A percentile compares a stretch with the other conserved stretches of the same genome.
These are phyloP conservation scores for Ecdyonurus torrentis DNA, from an alignment of 2,888 invertebrate genomes.

Conservation along the genomic window DNA sequence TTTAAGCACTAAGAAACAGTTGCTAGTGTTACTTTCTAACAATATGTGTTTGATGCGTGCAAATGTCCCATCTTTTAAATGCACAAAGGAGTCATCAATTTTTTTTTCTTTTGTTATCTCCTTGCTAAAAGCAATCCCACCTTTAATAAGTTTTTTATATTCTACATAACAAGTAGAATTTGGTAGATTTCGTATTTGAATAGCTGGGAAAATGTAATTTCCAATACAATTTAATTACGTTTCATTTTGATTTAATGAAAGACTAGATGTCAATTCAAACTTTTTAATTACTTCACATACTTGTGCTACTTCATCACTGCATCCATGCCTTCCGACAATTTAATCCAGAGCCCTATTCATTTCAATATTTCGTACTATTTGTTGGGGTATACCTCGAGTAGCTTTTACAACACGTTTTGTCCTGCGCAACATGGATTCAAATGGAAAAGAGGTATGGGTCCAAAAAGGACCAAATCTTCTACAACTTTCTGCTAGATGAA, in stretches of 20 bases:
- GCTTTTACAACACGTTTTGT: neutral
- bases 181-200: too few relatives aligned
- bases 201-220: too few relatives aligned
- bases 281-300: neutral
- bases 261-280: neutral
- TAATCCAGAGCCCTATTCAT: neutral
- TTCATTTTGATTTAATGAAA: neutral
- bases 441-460: conserved; percentile 15
- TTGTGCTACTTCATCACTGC: neutral
- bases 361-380: neutral
- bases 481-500: conserved; percentile 14
- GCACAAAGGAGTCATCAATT: neutral
- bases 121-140: neutral
- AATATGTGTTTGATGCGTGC: neutral
- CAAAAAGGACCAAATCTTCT: conserved; percentile 17
- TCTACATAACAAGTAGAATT: too few relatives aligned
- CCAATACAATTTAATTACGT: neutral
- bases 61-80: neutral
- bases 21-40: too few relatives aligned
- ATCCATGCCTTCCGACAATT: neutral
- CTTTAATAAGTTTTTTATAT: neutral
- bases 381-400: neutral
- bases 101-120: neutral
- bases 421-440: conserved; percentile 9
- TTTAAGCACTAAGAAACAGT: too few relatives aligned